Evolutionary conservation across 1,140 invertebrate genomes (phyloP), one percentile per base, ranked within the genome.

Genomic region (Brachionus calyciflorus): DNA sequence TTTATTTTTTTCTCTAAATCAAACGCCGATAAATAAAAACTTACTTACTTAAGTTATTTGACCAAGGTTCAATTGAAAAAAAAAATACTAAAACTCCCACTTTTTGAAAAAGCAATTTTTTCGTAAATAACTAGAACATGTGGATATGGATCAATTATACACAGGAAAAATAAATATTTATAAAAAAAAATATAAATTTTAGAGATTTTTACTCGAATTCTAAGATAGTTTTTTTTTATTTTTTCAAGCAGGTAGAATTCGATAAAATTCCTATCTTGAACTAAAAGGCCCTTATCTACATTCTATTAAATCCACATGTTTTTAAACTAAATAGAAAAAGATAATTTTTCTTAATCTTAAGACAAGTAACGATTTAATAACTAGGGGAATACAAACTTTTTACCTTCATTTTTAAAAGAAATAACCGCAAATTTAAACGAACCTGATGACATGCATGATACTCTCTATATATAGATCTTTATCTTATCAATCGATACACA

Each of bases 161-260:
- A 60, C 55, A 60, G n/a, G 55, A 60, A 60, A 26, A 60, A 60
- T 60, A 60, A 26, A 60, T 33, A n/a, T 17, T n/a, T 37, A 60
- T 37, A 60, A 37, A 37, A 37, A 37, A 37, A 37, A 37, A 37
- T 37, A 37, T 5, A 37, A 37, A 9, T 37, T 37, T 37, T 3
- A 37, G 3, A 5, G 33, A 37, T 37, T 37, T 37, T 37, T 37
- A 9, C 3, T 37, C n/a, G n/a, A n/a, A n/a, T n/a, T n/a, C n/a
- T n/a, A n/a, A n/a, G n/a, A n/a, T n/a, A n/a, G n/a, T n/a, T n/a
- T n/a, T n/a, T n/a, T n/a, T n/a, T n/a, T n/a, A n/a, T n/a, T n/a
- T n/a, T n/a, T n/a, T 55, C 19, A 21, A 60, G 26, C 55, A 60
- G 55, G 55, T 60, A 60, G 30, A 17, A 14, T 9, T 60, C 55